These are phyloP conservation scores for Callospermophilus lateralis DNA, from an alignment of 2,113 vertebrate species.

Conservation along the genomic window DNA sequence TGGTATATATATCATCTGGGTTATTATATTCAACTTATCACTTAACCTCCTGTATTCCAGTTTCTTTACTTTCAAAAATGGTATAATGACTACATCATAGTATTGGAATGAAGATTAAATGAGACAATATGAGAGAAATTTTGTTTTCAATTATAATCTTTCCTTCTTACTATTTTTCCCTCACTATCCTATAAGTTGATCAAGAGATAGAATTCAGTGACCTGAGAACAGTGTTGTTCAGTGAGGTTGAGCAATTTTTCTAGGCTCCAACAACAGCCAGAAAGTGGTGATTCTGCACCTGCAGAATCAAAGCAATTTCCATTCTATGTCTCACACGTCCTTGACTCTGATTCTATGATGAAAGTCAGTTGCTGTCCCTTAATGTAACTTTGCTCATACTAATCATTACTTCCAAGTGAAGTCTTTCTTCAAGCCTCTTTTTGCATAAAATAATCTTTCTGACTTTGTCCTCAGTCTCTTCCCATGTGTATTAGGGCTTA, in stretches of 20 bases:
- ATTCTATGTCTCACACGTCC: not conserved
- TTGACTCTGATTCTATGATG: not conserved
- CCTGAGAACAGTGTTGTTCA: not conserved
- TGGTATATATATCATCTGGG: not conserved
- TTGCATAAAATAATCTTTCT: not conserved
- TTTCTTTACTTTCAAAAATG: not conserved
- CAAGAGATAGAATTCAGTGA: not conserved
- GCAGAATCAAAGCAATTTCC: not conserved
- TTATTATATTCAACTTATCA: not conserved
- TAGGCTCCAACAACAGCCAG: not conserved
- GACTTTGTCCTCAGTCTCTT: not conserved
- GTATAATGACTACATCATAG: not conserved
- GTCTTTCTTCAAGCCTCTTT: not conserved
- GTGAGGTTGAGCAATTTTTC: not conserved
- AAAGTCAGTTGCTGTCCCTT: not conserved
- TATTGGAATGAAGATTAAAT: not conserved
- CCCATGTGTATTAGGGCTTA: not conserved
- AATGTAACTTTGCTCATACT: not conserved
- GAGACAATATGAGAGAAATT: not conserved
- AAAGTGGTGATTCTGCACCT: not conserved
- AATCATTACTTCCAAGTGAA: not conserved
- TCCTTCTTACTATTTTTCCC: not conserved
- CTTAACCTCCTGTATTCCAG: not conserved
- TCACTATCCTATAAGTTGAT: not conserved
- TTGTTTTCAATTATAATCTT: not conserved